Percentiles rank a stretch among this genome's conserved stretches.
Evolutionary conservation across 2,888 invertebrate genomes (phyloP).

Genomic region (Malacosoma neustria): DNA sequence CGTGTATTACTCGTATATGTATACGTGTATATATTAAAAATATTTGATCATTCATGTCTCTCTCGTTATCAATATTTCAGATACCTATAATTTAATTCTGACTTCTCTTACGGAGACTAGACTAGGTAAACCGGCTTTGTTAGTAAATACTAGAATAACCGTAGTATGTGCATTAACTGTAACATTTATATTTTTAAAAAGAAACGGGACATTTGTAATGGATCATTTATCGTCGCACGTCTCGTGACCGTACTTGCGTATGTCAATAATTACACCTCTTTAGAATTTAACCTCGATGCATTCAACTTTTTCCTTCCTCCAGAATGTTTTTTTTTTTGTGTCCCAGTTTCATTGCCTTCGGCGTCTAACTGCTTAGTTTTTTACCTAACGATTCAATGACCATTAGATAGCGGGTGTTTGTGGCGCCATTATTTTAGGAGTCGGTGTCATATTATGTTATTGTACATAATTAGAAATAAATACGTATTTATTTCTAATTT

Average conservation of each 20-base stretch:
- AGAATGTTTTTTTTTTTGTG: conserved; percentile 48
- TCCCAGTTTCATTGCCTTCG: conserved; percentile 51
- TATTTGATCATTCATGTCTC: too few species aligned
- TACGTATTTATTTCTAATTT: too few species aligned
- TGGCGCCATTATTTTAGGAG: conserved; percentile 30
- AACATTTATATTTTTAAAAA: not conserved
- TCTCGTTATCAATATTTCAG: too few species aligned
- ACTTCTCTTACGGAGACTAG: too few species aligned
- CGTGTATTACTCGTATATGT: too few species aligned
- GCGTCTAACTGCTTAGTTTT: conserved; percentile 57
- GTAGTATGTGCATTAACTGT: too few species aligned
- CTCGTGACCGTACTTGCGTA: conserved; percentile 3
- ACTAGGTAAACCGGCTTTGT: too few species aligned
- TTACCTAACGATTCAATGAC: conserved; percentile 30
- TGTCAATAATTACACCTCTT: conserved; percentile 11
- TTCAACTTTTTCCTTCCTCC: conserved; percentile 29
- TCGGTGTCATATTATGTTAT: conserved; percentile 7
- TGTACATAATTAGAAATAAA: too few species aligned
- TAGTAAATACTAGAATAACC: too few species aligned
- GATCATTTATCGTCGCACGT: conserved; percentile 9
- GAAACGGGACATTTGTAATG: not conserved
- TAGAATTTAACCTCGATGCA: conserved; percentile 14
- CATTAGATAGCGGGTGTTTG: conserved; percentile 25
- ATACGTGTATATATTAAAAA: too few species aligned
- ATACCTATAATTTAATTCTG: too few species aligned